Conservation (phyloP, 2,113 vertebrate species). For the Talpa occidentalis region DNA sequence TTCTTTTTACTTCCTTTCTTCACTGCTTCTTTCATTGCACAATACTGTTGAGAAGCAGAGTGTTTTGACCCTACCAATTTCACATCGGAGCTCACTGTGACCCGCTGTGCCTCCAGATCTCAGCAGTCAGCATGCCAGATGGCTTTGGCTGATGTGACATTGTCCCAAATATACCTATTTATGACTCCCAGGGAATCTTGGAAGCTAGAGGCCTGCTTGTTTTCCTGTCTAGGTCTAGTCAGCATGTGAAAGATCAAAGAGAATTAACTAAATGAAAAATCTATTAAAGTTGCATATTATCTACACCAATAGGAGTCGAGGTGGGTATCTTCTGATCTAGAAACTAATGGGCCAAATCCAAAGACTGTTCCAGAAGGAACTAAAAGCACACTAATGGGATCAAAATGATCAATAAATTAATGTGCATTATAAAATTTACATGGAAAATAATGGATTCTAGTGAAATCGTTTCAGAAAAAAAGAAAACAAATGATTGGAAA, state of each 20-base stretch:
- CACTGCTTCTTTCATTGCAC: conserved; percentile 25
- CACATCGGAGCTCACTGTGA: conserved; percentile 48
- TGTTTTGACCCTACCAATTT: background rate
- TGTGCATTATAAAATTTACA: background rate
- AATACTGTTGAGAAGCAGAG: conserved; percentile 12
- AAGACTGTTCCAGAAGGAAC: background rate
- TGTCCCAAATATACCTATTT: conserved; percentile 31
- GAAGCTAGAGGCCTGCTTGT: background rate
- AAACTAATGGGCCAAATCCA: background rate
- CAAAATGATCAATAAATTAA: conserved; percentile 17
- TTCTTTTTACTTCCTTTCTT: conserved; percentile 23
- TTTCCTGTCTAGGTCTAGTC: background rate
- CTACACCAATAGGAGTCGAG: background rate
- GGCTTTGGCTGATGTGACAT: conserved; percentile 16
- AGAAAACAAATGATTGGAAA: conserved; percentile 35
- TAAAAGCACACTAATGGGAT: background rate
- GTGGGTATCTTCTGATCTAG: background rate
- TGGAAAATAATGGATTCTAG: background rate
- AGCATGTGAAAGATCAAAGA: conserved; percentile 30
- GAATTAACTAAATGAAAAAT: background rate
- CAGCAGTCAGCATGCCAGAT: background rate
- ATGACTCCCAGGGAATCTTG: background rate
- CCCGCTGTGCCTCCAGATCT: background rate
- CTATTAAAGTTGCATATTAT: background rate
- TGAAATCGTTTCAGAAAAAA: background rate